Base-by-base conservation (phyloP, 2,113 vertebrate species). In the Rhinichthys klamathensis region DNA sequence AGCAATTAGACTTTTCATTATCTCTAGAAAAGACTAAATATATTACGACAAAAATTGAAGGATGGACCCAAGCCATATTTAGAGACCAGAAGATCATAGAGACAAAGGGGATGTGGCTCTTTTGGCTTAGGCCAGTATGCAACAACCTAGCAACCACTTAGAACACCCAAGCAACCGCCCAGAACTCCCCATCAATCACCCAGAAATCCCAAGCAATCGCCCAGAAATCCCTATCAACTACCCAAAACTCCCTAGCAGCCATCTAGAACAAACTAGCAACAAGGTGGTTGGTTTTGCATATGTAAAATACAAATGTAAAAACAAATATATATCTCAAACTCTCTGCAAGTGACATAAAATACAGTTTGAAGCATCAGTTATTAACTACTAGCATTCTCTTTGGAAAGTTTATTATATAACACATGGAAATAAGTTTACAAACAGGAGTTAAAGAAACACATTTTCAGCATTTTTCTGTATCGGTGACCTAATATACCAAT, bases 331-430 rank as follows among this genome's bases (percentile, higher is more conserved):
- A 13, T 4, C 18, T 32, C 30, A n/a, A 77, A 35, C 32, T 35
- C 4, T 58, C 51, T 35, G 18, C 27, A 76, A 30, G 18, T 76
- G 44, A 9, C 15, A 76, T 51, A 8, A 54, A 54, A 21, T 32
- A 9, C 10, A 11, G 74, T 21, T 51, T 54, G 9, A 76, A 30
- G 27, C 49, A 76, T 38, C 18, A 13, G 69, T 41, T 41, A 38
- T 23, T n/a, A n/a, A 35, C 65, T 18, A 72, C 18, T 41, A 72
- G 69, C 35, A n/a, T 23, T 72, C 69, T n/a, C 21, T 72, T 41
- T 72, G 73, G 67, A 35, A 73, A 60, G 18, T 85, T 85, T 85
- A 85, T 85, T 85, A 81, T 65, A 69, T 8, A 85, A 63, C 65
- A 80, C 58, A 84, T 78, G 23, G 56, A 54, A 69, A 78, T 49